These are phyloP conservation scores for Perognathus longimembris DNA, from an alignment of 2,113 vertebrate species.

Conservation along the genomic window DNA sequence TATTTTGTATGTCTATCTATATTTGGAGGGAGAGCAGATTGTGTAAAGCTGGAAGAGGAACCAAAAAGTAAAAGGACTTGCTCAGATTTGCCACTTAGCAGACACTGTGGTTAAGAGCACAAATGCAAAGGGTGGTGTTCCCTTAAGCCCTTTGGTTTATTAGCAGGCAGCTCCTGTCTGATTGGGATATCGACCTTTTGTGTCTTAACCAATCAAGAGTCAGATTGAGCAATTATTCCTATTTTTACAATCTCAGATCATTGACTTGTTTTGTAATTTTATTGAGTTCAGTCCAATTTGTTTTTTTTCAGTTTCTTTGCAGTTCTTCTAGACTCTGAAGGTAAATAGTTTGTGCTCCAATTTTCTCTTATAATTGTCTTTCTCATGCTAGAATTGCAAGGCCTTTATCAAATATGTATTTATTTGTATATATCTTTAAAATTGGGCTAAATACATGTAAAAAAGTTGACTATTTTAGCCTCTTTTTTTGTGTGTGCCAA, in stretches of 20 bases:
- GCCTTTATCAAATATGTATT: background rate
- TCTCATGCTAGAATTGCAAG: slow-evolving; percentile 13
- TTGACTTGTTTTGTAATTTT: background rate
- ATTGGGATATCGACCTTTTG: background rate
- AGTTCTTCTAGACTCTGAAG: background rate
- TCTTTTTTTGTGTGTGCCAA: no score
- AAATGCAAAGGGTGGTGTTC: background rate
- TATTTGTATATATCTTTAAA: background rate
- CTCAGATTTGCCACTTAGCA: background rate
- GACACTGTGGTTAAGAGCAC: background rate
- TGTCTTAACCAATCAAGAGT: background rate
- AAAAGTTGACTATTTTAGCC: background rate
- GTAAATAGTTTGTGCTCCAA: background rate
- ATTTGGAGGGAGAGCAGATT: background rate
- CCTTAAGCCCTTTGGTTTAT: background rate
- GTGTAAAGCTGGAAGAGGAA: background rate
- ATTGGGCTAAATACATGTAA: background rate
- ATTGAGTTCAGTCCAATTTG: background rate
- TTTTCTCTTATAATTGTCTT: background rate
- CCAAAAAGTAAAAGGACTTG: background rate
- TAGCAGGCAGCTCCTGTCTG: background rate
- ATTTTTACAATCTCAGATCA: background rate
- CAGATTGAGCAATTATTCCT: background rate
- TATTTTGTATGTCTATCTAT: background rate
- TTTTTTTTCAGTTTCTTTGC: background rate